A percentile compares a stretch with the other conserved stretches of the same genome.
Evolutionary conservation across 2,797 vertebrate species (phyloP).

Genomic region (Hafferia zeledoni): DNA sequence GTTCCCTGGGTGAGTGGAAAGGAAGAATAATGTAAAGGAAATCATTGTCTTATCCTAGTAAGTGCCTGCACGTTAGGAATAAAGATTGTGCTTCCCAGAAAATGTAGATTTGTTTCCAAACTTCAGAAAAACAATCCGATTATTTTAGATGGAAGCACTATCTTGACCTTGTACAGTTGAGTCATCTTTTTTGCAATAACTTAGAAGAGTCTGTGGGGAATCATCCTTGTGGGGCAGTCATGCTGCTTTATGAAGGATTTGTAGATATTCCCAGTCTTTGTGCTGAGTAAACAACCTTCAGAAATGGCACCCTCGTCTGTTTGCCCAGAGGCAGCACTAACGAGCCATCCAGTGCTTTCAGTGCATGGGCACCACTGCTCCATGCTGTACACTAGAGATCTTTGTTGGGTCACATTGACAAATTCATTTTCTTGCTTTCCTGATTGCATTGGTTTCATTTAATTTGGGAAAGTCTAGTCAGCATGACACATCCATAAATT

Average conservation of each 20-base stretch:
- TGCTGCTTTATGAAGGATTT: background rate
- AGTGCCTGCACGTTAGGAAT: background rate
- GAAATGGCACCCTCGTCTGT: background rate
- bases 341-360: background rate
- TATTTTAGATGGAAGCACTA: background rate
- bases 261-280: background rate
- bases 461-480: background rate
- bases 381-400: accelerated
- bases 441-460: background rate
- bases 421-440: background rate
- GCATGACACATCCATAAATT: background rate
- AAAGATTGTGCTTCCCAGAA: background rate
- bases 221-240: background rate
- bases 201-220: background rate
- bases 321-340: background rate
- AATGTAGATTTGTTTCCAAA: background rate
- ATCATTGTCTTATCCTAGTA: background rate
- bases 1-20: accelerated
- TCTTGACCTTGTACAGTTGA: background rate
- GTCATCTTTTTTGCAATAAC: background rate
- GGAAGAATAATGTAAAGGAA: background rate
- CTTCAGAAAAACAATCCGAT: background rate
- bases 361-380: background rate
- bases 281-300: background rate
- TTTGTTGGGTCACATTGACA: background rate